Conservation (phyloP, 1,140 invertebrate species). For the Pogonomyrmex barbatus region DNA sequence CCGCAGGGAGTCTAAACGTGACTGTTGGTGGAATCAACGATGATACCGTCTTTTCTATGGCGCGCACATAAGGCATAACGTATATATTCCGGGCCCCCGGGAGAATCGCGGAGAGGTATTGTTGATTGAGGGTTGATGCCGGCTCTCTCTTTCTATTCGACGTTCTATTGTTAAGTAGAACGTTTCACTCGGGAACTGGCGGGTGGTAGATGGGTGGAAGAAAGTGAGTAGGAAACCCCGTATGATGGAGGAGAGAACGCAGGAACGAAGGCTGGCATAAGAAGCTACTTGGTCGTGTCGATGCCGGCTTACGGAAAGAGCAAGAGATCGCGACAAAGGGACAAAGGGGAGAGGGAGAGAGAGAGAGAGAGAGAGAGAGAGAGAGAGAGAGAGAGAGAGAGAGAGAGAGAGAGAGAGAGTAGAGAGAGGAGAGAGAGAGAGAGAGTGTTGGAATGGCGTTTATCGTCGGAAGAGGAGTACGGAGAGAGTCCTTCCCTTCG, state of each 20-base stretch:
- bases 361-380: constrained; percentile 13
- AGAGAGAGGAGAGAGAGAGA: neutral
- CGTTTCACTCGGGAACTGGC: constrained; percentile 53
- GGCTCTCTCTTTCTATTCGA: constrained; percentile 72
- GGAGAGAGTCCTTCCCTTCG: constrained; percentile 19
- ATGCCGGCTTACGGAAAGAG: constrained; percentile 54
- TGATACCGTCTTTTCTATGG: constrained; percentile 71
- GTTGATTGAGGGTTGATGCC: constrained; percentile 76
- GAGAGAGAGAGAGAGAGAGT: constrained; percentile 6
- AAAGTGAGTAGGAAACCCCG: constrained; percentile 55
- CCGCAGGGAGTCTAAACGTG: constrained; percentile 51
- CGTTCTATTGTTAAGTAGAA: constrained; percentile 72
- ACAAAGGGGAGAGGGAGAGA: neutral
- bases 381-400: neutral
- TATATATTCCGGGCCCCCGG: constrained; percentile 54
- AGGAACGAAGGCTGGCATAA: constrained; percentile 40
- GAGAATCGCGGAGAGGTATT: constrained; percentile 66
- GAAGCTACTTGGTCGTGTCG: constrained; percentile 57
- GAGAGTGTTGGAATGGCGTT: neutral
- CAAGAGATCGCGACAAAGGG: constrained; percentile 40
- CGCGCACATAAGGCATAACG: constrained; percentile 60
- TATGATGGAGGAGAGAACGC: constrained; percentile 34
- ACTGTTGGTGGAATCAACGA: constrained; percentile 67
- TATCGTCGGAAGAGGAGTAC: neutral
- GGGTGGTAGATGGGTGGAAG: constrained; percentile 38